These are phyloP conservation scores for Mechanitis mazaeus DNA, from an alignment of 2,888 invertebrate species.

Conservation along the genomic window DNA sequence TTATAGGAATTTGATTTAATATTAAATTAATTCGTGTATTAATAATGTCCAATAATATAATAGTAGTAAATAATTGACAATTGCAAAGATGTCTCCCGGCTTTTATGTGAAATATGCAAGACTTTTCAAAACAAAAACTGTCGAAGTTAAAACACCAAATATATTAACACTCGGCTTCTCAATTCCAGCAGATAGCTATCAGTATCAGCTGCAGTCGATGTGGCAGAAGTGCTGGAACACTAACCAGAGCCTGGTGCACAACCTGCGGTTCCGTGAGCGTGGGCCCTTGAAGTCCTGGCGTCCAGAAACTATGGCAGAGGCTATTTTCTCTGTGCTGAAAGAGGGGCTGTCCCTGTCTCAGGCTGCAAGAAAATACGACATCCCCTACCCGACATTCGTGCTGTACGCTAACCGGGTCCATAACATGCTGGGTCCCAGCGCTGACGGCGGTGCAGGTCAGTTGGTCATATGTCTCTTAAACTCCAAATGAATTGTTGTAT, in stretches of 20 bases:
- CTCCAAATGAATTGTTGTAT: constrained; percentile 35
- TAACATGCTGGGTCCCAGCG: constrained; percentile 95
- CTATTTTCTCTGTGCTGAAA: constrained; percentile 93
- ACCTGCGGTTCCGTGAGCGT: constrained; percentile 92
- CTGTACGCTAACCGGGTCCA: constrained; percentile 94
- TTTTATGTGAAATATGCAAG: too few species aligned
- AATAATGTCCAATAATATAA: too few species aligned
- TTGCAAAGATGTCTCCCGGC: too few species aligned
- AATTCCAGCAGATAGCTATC: constrained; percentile 92
- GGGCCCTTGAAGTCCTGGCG: constrained; percentile 95
- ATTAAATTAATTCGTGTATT: too few species aligned
- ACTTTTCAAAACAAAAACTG: too few species aligned
- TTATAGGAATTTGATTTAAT: too few species aligned
- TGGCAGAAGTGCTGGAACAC: constrained; percentile 98
- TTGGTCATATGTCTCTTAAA: constrained; percentile 31
- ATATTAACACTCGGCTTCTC: constrained; percentile 42
- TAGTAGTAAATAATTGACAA: too few species aligned
- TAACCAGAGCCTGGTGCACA: constrained; percentile 93
- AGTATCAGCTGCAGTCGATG: constrained; percentile 95
- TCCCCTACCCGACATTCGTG: constrained; percentile 95
- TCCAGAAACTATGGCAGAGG: constrained; percentile 96
- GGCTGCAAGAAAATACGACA: constrained; percentile 95
- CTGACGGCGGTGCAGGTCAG: constrained; percentile 92
- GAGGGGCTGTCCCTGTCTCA: constrained; percentile 93
- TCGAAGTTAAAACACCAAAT: not conserved